These are phyloP conservation scores for Arge pagana DNA, from an alignment of 2,888 invertebrate genomes.

Conservation along the genomic window DNA sequence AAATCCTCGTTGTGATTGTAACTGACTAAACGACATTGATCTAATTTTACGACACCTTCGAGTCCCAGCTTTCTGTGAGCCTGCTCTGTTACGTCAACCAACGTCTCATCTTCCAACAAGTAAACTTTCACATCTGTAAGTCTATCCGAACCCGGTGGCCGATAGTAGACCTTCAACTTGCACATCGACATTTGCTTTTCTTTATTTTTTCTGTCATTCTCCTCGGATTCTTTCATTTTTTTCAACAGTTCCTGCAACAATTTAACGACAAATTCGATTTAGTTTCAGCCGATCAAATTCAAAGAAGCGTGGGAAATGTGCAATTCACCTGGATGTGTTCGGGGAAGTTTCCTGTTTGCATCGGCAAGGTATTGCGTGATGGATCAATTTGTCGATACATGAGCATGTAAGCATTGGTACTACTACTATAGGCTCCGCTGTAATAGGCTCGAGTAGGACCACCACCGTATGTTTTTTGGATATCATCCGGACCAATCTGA, in stretches of 20 bases:
- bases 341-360: constrained; percentile 74
- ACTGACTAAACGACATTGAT: constrained; percentile 73
- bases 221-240: constrained; percentile 70
- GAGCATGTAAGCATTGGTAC: constrained; percentile 89
- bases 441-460: constrained; percentile 69
- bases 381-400: constrained; percentile 82
- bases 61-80: constrained; percentile 67
- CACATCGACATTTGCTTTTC: constrained; percentile 68
- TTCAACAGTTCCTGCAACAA: constrained; percentile 61
- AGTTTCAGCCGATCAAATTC: constrained; percentile 1
- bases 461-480: constrained; percentile 82
- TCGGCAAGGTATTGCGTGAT: constrained; percentile 66
- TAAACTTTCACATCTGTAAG: constrained; percentile 64
- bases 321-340: constrained; percentile 66
- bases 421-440: constrained; percentile 76
- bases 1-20: constrained; percentile 69
- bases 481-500: constrained; percentile 79
- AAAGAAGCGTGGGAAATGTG: background rate
- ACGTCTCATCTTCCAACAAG: constrained; percentile 65
- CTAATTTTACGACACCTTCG: constrained; percentile 64
- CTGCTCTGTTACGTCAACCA: constrained; percentile 64
- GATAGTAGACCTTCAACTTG: constrained; percentile 68
- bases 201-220: constrained; percentile 64
- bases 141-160: constrained; percentile 64
- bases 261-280: constrained; percentile 1